Percentiles rank a stretch among this genome's conserved stretches.
phyloP scores from a whole-genome alignment of 2,113 vertebrate species.

The Mugil cephalus region DNA sequence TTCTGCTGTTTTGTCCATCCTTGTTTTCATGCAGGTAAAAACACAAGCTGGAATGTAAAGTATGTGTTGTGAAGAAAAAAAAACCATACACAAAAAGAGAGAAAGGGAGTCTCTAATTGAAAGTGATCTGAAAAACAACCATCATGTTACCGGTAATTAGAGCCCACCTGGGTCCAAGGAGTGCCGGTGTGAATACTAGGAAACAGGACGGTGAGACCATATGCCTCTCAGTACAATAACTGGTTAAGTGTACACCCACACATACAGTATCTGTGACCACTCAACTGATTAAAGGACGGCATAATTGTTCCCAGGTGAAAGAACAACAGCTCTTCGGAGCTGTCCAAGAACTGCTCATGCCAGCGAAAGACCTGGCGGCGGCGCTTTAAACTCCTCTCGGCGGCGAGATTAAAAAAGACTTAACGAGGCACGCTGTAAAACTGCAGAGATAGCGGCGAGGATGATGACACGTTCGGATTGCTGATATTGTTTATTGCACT shows the following conservation, averaged over 20 bases:
- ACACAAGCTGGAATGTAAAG: slow-evolving; percentile 49
- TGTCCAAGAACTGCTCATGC: slow-evolving; percentile 25
- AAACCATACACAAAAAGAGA: slow-evolving; percentile 45
- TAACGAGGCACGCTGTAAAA: slow-evolving; percentile 53
- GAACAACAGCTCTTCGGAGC: slow-evolving; percentile 34
- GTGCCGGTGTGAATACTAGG: slow-evolving; percentile 10
- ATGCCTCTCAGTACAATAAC: slow-evolving; percentile 13
- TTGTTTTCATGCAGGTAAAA: slow-evolving; percentile 10
- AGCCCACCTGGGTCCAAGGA: slow-evolving; percentile 54
- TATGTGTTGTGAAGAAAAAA: slow-evolving; percentile 38
- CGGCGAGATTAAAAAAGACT: slow-evolving; percentile 68
- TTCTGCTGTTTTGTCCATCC: slow-evolving; percentile 1
- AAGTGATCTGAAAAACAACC: slow-evolving; percentile 43
- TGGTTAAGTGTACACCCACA: slow-evolving; percentile 24
- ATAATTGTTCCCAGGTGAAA: slow-evolving; percentile 68
- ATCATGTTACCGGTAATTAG: slow-evolving; percentile 54
- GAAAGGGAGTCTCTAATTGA: slow-evolving; percentile 48
- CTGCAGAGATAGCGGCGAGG: slow-evolving; percentile 8
- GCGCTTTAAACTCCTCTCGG: slow-evolving; percentile 49
- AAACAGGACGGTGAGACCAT: slow-evolving; percentile 19
- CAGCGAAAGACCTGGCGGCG: slow-evolving; percentile 44
- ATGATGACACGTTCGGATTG: slow-evolving; percentile 1
- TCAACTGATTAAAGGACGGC: slow-evolving; percentile 60
- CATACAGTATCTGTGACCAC: slow-evolving; percentile 47
- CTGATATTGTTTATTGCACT: slow-evolving; percentile 10